These are phyloP conservation scores for Epirrhoe alternata DNA, from an alignment of 2,888 invertebrate species.

Conservation along the genomic window DNA sequence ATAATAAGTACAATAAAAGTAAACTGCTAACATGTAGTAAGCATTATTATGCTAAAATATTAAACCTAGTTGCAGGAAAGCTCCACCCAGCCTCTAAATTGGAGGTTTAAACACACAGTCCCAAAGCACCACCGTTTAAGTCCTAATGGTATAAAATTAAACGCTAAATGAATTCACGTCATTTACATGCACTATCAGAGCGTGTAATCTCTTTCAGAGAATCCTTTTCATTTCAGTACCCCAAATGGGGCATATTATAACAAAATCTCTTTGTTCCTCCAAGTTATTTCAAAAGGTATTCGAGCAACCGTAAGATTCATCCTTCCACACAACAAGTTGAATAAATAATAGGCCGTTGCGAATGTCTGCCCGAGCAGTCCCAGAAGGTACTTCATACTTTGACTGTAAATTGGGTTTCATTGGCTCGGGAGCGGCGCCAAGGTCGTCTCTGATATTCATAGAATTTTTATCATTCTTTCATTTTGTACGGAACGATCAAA, in stretches of 20 bases:
- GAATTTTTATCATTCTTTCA: slow-evolving; percentile 37
- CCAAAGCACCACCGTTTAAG: slow-evolving; percentile 30
- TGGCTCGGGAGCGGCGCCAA: slow-evolving; percentile 43
- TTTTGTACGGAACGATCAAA: slow-evolving; percentile 31
- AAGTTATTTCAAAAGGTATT: slow-evolving; percentile 38
- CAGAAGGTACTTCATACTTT: slow-evolving; percentile 42
- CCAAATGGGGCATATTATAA: slow-evolving; percentile 34
- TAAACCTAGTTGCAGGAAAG: slow-evolving; percentile 5
- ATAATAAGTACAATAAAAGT: too few relatives aligned
- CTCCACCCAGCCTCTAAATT: slow-evolving; percentile 16
- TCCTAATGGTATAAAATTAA: slow-evolving; percentile 36
- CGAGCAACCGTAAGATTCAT: slow-evolving; percentile 47
- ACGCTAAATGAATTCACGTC: slow-evolving; percentile 36
- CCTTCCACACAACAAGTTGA: slow-evolving; percentile 46
- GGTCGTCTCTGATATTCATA: slow-evolving; percentile 39
- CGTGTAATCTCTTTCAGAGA: slow-evolving; percentile 33
- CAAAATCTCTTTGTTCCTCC: slow-evolving; percentile 36
- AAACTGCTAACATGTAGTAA: background rate
- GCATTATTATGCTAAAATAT: slow-evolving; percentile 5
- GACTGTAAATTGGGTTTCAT: slow-evolving; percentile 51
- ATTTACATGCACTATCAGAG: slow-evolving; percentile 38
- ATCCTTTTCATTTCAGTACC: slow-evolving; percentile 33
- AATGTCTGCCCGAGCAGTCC: slow-evolving; percentile 40
- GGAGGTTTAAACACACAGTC: slow-evolving; percentile 27
- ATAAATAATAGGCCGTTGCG: slow-evolving; percentile 50